Conservation (phyloP, 2,888 invertebrate genomes). For the Ctenicera cuprea region DNA sequence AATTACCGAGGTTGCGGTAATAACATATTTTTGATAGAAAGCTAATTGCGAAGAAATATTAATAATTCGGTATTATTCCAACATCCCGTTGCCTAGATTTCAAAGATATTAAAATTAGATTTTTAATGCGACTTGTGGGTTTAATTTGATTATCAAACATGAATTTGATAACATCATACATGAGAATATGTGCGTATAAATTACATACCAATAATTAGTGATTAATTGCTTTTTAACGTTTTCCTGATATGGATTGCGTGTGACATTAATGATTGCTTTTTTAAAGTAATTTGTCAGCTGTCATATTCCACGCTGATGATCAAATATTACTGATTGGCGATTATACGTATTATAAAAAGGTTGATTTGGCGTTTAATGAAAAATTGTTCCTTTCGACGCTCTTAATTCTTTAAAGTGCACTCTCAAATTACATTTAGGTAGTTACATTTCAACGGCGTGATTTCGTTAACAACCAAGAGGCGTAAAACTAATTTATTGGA, state of each 20-base stretch:
- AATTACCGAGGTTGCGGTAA: no score
- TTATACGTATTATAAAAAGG: neutral
- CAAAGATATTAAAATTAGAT: no score
- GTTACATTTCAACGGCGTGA: no score
- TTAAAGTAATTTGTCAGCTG: constrained; percentile 25
- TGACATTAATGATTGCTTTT: constrained; percentile 2
- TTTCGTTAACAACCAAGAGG: neutral
- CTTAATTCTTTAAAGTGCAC: neutral
- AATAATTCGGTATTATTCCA: no score
- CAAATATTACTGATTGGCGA: constrained; percentile 11
- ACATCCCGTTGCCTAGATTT: no score
- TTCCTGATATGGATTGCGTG: neutral
- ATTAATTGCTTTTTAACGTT: constrained; percentile 30
- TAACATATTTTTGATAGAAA: no score
- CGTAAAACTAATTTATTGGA: constrained; percentile 5
- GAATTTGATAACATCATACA: no score
- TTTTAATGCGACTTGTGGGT: no score
- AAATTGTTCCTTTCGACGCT: constrained; percentile 1
- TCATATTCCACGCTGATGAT: neutral
- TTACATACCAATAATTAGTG: constrained; percentile 16
- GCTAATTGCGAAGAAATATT: no score
- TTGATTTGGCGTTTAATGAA: neutral
- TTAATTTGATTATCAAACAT: no score
- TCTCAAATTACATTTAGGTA: neutral
- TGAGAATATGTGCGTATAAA: constrained; percentile 7